A percentile compares a stretch with the other conserved stretches of the same genome.
Conservation (phyloP, 2,888 invertebrate species). For the Euclidia mi region DNA sequence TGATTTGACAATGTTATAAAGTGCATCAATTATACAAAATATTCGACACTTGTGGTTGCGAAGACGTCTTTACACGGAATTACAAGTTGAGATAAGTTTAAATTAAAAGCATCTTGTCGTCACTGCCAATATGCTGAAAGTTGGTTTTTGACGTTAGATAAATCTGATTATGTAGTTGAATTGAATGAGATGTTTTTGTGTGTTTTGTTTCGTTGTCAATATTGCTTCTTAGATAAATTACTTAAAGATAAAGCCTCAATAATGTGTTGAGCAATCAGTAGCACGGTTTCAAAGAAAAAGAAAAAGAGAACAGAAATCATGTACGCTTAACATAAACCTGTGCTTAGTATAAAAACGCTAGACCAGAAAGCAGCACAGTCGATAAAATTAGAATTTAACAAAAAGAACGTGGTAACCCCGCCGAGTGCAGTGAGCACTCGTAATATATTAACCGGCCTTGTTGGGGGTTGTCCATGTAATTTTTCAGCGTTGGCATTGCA, state of each 20-base stretch:
- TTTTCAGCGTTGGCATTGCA: constrained; percentile 87
- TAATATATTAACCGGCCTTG: constrained; percentile 77
- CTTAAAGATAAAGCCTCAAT: no score
- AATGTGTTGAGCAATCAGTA: no score
- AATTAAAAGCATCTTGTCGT: no score
- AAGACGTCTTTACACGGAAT: neutral
- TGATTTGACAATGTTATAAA: constrained; percentile 53
- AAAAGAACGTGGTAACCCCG: constrained; percentile 44
- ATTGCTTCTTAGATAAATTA: no score
- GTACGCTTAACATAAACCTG: neutral
- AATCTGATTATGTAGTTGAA: no score
- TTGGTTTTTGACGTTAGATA: no score
- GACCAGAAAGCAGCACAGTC: constrained; percentile 31
- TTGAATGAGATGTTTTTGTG: no score
- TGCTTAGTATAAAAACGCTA: constrained; percentile 20
- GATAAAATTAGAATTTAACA: constrained; percentile 55
- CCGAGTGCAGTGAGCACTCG: constrained; percentile 58
- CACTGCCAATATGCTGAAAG: no score
- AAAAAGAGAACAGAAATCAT: no score
- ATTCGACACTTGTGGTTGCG: neutral
- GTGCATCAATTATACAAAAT: constrained; percentile 19
- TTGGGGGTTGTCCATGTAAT: constrained; percentile 77
- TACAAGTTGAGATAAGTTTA: no score
- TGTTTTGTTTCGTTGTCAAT: no score
- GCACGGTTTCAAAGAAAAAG: no score